Evolutionary conservation across 2,797 vertebrate genomes (phyloP), one percentile per base, ranked within the genome.

Genomic region (Acipenser ruthenus): DNA sequence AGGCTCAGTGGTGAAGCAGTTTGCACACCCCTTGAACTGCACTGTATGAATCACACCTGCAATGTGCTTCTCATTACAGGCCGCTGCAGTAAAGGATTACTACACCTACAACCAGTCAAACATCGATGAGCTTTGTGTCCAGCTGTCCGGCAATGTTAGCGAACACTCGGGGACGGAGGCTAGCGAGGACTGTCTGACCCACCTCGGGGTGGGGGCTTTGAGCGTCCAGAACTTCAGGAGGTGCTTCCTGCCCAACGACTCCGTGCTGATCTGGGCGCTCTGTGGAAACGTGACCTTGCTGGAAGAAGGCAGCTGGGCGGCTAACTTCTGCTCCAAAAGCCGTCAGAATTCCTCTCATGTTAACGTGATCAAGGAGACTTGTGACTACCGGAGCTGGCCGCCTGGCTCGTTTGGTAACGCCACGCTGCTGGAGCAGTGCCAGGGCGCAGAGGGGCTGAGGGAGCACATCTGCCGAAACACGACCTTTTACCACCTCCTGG

Each of bases 241-340:
- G 65, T 95, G 93, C 75, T 92, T 95, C 72, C 80, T 93, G 68
- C 91, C 92, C 60, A 94, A 94, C 66, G 81, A 75, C 73, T 85
- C 89, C 0, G 75, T 83, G 12, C 82, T 92, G 69, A 79, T 88
- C 1, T 79, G 85, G 7, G 72, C 80, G 62, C 64, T 94, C 55
- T 94, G 93, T 6, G 71, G 85, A 18, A 83, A 80, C 10, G 68
- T 73, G 0, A 82, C 80, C 8, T 67, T 86, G 51, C 77, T 77
- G 0, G 77, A 78, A 0, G 83, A 86, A 37, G 83, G 84, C 58
- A 86, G 74, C 78, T 93, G 79, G 94, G 92, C 75, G 4, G 72
- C 67, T 0, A 81, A 71, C 12, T 89, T 83, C 82, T 82, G 88
- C 83, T 82, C 80, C 48, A 75, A 86, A 82, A 67, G 74, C 60